Conservation (phyloP, 2,797 vertebrate species). For the Xerus rutilus region DNA sequence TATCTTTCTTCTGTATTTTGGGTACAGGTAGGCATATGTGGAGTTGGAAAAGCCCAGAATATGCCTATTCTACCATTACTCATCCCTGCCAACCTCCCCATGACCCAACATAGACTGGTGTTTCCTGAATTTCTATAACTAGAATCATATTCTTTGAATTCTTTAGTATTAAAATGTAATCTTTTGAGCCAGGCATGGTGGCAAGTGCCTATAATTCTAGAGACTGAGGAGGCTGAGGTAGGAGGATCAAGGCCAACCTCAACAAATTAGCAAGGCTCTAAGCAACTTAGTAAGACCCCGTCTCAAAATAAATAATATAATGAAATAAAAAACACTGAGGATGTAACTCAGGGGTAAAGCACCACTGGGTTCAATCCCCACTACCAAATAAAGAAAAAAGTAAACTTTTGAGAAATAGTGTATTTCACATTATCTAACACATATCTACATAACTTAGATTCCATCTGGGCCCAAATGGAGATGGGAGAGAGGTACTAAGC, state of each 20-base stretch:
- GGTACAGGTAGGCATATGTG: constrained; percentile 1
- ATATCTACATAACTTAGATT: background rate
- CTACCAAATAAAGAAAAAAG: too few relatives aligned
- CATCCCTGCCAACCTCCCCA: background rate
- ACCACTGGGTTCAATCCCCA: too few relatives aligned
- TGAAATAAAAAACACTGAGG: too few relatives aligned
- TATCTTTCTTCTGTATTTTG: constrained; percentile 50
- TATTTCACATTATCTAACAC: background rate
- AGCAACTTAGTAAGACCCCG: too few relatives aligned
- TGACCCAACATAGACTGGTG: background rate
- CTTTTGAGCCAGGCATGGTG: background rate
- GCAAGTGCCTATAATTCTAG: too few relatives aligned
- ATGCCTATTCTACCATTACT: background rate
- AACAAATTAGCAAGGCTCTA: too few relatives aligned
- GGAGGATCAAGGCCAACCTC: too few relatives aligned
- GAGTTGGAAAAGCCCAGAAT: background rate
- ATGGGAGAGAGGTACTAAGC: background rate
- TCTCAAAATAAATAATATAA: too few relatives aligned
- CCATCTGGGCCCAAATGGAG: background rate
- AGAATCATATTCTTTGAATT: constrained; percentile 8
- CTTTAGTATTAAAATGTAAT: background rate
- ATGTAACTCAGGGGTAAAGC: too few relatives aligned
- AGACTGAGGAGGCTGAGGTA: too few relatives aligned
- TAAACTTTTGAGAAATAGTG: background rate
- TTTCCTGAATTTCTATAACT: constrained; percentile 8